A percentile compares a stretch with the other conserved stretches of the same genome.
These are phyloP conservation scores for Sphenopsis melanotis DNA, from an alignment of 2,797 vertebrate genomes.

Conservation along the genomic window DNA sequence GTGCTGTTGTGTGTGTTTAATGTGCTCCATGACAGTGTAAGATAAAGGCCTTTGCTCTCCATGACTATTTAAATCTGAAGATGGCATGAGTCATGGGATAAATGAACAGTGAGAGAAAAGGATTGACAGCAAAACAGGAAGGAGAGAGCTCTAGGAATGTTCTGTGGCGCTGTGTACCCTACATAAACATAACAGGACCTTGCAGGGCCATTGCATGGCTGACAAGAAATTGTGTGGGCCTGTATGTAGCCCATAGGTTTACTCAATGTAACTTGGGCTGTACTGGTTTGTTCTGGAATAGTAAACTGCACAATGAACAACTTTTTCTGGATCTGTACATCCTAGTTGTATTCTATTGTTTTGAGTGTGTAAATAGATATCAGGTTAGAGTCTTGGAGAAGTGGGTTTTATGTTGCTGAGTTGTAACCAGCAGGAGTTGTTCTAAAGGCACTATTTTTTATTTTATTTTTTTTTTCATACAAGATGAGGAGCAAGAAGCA, in stretches of 20 bases:
- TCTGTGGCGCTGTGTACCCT: background rate
- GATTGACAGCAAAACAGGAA: background rate
- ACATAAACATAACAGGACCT: background rate
- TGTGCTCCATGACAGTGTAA: rapidly evolving
- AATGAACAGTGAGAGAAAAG: background rate
- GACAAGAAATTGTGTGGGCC: background rate
- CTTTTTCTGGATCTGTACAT: background rate
- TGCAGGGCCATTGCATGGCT: background rate
- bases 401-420: background rate
- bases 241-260: background rate
- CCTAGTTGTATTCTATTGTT: rapidly evolving
- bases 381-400: background rate
- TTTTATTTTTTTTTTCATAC: rapidly evolving
- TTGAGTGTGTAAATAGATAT: background rate
- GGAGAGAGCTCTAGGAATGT: background rate
- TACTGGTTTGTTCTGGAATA: background rate
- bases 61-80: background rate
- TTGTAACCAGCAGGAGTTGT: background rate
- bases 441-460: background rate
- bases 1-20: background rate
- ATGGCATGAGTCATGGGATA: background rate
- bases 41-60: background rate
- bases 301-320: background rate
- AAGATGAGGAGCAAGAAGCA: background rate
- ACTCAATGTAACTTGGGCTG: background rate